phyloP scores from a whole-genome alignment of 1,140 invertebrate genomes.

The Drosophila sechellia region DNA sequence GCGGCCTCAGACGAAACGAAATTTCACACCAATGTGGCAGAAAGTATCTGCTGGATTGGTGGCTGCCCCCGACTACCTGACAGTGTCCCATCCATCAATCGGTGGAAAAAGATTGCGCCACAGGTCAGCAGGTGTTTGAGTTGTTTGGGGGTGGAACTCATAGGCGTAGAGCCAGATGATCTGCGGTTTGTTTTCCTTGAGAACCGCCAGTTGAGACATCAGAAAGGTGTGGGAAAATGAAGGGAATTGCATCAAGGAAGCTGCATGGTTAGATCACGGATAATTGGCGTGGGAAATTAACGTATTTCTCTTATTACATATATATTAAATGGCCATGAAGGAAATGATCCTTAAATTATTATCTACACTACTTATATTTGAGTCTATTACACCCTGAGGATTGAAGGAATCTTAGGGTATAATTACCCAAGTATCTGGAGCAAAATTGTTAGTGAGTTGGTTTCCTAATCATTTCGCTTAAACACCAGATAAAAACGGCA shows the following conservation, averaged over 20 bases:
- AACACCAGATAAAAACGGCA: slow-evolving; percentile 11
- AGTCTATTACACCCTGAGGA: too few relatives aligned
- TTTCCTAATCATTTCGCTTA: slow-evolving; percentile 9
- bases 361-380: too few relatives aligned
- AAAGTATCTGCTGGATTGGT: slow-evolving; percentile 34
- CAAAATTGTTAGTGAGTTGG: background rate
- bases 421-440: background rate
- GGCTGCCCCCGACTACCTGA: slow-evolving; percentile 25
- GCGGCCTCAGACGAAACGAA: slow-evolving; percentile 46
- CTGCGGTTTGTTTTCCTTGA: slow-evolving; percentile 20
- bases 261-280: slow-evolving; percentile 6
- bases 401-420: too few relatives aligned
- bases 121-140: slow-evolving; percentile 59
- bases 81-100: slow-evolving; percentile 60
- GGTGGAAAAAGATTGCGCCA: slow-evolving; percentile 31
- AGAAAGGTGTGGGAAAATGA: slow-evolving; percentile 20
- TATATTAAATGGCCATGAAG: background rate
- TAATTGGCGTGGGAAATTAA: slow-evolving; percentile 24
- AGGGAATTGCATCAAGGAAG: slow-evolving; percentile 14
- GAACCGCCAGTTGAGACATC: slow-evolving; percentile 33
- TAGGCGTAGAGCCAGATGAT: slow-evolving; percentile 33
- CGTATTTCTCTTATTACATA: background rate
- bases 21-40: slow-evolving; percentile 72
- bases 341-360: background rate
- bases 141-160: slow-evolving; percentile 47